A percentile compares a stretch with the other conserved stretches of the same genome.
These are phyloP conservation scores for Brachyptera risi DNA, from an alignment of 2,888 invertebrate species.

Conservation along the genomic window DNA sequence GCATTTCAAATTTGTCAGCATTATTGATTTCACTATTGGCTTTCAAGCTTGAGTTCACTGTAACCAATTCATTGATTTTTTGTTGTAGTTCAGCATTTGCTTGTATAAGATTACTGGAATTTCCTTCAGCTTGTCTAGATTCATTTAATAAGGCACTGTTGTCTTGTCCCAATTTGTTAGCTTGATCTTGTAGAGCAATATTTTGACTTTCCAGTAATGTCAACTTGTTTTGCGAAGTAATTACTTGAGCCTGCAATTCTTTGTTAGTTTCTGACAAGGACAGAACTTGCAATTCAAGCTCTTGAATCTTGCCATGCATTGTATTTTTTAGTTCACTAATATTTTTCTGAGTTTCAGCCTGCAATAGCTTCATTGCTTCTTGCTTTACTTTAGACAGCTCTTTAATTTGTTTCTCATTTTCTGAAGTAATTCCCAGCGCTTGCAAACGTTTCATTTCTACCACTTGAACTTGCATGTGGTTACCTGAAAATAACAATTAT, in stretches of 20 bases:
- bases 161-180: neutral
- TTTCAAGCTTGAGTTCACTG: too few relatives aligned
- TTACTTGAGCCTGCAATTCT: conserved; percentile 41
- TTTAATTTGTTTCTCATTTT: conserved; percentile 24
- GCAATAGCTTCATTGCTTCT: conserved; percentile 36
- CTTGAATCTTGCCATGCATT: conserved; percentile 35
- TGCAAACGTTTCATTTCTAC: neutral
- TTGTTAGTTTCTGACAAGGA: conserved; percentile 36
- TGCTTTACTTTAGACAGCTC: conserved; percentile 34
- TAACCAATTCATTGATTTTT: neutral
- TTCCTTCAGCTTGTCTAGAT: neutral
- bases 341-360: conserved; percentile 37
- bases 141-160: neutral
- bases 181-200: neutral
- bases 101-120: neutral
- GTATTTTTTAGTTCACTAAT: conserved; percentile 33
- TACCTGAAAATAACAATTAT: neutral
- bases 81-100: neutral
- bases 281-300: conserved; percentile 34
- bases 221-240: conserved; percentile 26
- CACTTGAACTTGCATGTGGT: neutral
- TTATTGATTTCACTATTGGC: too few relatives aligned
- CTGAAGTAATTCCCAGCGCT: neutral
- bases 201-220: neutral
- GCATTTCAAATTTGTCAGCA: too few relatives aligned